These are phyloP conservation scores for Taenioides sp. DNA, from an alignment of 2,797 vertebrate genomes.

Conservation along the genomic window DNA sequence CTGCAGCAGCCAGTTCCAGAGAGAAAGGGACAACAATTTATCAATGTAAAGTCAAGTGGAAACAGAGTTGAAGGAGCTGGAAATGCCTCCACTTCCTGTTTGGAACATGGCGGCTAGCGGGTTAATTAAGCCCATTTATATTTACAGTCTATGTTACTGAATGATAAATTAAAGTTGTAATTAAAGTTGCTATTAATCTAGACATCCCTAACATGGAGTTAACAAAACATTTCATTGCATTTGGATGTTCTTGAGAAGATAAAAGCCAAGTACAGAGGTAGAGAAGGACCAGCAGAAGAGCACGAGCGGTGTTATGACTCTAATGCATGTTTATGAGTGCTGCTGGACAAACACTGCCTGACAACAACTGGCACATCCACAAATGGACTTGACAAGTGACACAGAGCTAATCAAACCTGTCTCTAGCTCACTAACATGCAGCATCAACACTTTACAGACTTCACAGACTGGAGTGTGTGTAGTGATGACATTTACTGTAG, in stretches of 20 bases:
- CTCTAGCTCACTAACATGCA: slow-evolving; percentile 8
- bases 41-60: too few relatives aligned
- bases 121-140: too few relatives aligned
- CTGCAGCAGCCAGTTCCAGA: too few relatives aligned
- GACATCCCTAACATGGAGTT: background rate
- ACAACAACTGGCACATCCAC: slow-evolving; percentile 47
- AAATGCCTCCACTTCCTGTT: too few relatives aligned
- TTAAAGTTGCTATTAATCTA: background rate
- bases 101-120: too few relatives aligned
- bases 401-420: slow-evolving; percentile 30
- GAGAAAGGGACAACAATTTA: too few relatives aligned
- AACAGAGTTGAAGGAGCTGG: too few relatives aligned
- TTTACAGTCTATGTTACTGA: too few relatives aligned
- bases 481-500: background rate
- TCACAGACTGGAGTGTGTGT: background rate
- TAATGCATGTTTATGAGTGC: slow-evolving; percentile 48
- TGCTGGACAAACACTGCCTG: slow-evolving; percentile 40
- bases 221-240: background rate
- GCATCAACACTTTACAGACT: slow-evolving; percentile 5
- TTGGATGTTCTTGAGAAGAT: background rate
- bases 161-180: too few relatives aligned
- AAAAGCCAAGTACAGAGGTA: background rate
- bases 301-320: slow-evolving; percentile 49
- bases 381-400: slow-evolving; percentile 52
- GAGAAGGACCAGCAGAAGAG: background rate